phyloP scores from a whole-genome alignment of 2,888 invertebrate species.

The Cheilosia vulpina region DNA sequence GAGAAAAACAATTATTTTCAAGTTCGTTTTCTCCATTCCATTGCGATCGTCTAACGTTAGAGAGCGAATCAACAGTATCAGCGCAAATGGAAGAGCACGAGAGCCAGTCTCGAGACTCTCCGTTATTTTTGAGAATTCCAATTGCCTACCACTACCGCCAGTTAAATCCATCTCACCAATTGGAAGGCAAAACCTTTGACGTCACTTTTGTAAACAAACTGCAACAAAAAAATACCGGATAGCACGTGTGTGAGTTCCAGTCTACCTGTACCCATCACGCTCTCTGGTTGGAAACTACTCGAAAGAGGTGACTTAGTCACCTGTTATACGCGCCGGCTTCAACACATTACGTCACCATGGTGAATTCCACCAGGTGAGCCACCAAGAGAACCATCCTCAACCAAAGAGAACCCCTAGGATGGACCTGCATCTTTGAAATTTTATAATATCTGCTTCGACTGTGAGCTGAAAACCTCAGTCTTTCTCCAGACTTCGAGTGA shows the following conservation, averaged over 20 bases:
- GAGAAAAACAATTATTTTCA: slow-evolving; percentile 23
- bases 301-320: slow-evolving; percentile 48
- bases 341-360: slow-evolving; percentile 61
- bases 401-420: slow-evolving; percentile 25
- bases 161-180: slow-evolving; percentile 27
- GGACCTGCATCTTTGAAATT: slow-evolving; percentile 61
- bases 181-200: slow-evolving; percentile 42
- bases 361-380: slow-evolving; percentile 48
- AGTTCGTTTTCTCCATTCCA: slow-evolving; percentile 31
- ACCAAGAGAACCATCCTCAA: slow-evolving; percentile 35
- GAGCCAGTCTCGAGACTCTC: slow-evolving; percentile 46
- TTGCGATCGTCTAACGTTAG: slow-evolving; percentile 28
- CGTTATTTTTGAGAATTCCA: slow-evolving; percentile 54
- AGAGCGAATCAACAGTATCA: slow-evolving; percentile 17
- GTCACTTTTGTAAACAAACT: slow-evolving; percentile 72
- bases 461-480: slow-evolving; percentile 80
- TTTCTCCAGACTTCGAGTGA: slow-evolving; percentile 83
- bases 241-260: slow-evolving; percentile 65
- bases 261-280: slow-evolving; percentile 34
- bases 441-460: slow-evolving; percentile 64
- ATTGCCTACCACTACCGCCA: slow-evolving; percentile 27
- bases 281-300: slow-evolving; percentile 56
- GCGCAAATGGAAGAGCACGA: slow-evolving; percentile 3
- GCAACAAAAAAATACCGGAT: slow-evolving; percentile 6
- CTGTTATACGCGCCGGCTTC: slow-evolving; percentile 44